These are phyloP conservation scores for Epistrophe grossulariae DNA, from an alignment of 2,888 invertebrate species.

Conservation along the genomic window DNA sequence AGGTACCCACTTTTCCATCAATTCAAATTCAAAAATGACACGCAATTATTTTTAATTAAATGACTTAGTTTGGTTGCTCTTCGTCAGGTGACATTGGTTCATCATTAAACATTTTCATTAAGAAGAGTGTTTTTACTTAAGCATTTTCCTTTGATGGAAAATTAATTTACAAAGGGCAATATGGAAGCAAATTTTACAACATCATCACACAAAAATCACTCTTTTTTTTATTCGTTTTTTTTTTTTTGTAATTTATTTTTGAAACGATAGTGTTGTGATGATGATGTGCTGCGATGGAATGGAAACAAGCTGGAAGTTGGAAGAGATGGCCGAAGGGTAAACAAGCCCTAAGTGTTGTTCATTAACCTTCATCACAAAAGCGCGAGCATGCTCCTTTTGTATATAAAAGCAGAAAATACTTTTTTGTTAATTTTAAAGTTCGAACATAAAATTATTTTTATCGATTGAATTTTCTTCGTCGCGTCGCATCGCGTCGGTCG, in stretches of 20 bases:
- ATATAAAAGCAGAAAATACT: neutral
- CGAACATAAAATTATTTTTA: too few relatives aligned
- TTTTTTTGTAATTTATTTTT: neutral
- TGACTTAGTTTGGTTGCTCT: slow-evolving; percentile 24
- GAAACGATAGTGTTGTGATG: too few relatives aligned
- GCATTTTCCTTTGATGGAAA: slow-evolving; percentile 29
- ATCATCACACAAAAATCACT: slow-evolving; percentile 2
- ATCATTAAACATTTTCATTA: slow-evolving; percentile 47
- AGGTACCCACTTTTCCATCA: neutral
- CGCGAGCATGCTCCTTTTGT: too few relatives aligned
- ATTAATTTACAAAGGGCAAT: slow-evolving; percentile 33
- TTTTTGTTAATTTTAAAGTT: too few relatives aligned
- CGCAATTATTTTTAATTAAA: slow-evolving; percentile 63
- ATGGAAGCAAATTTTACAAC: neutral
- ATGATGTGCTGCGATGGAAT: neutral
- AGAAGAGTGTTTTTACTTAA: slow-evolving; percentile 17
- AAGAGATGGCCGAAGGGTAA: neutral
- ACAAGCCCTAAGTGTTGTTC: slow-evolving; percentile 14
- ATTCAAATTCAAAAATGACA: slow-evolving; percentile 17
- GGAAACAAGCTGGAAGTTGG: neutral
- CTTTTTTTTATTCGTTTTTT: neutral
- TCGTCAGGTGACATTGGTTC: slow-evolving; percentile 26
- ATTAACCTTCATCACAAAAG: slow-evolving; percentile 36
- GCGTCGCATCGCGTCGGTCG: too few relatives aligned
- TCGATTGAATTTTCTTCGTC: too few relatives aligned